These are phyloP conservation scores for Adela reaumurella DNA, from an alignment of 2,888 invertebrate genomes.

Conservation along the genomic window DNA sequence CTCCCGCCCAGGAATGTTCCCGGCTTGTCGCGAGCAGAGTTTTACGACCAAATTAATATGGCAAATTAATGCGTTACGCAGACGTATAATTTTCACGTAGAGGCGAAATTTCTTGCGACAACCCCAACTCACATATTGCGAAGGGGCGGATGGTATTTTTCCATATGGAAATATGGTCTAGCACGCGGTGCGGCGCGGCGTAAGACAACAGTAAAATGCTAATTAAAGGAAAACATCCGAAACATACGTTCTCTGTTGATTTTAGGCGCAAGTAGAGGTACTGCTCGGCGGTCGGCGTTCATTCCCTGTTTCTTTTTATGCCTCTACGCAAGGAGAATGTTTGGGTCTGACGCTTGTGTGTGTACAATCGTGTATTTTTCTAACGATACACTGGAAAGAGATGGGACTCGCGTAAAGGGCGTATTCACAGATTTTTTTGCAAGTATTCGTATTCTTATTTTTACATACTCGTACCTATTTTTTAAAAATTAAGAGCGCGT, in stretches of 20 bases:
- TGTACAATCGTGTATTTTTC: too few relatives aligned
- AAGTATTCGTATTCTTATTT: too few relatives aligned
- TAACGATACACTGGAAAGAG: too few relatives aligned
- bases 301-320: neutral
- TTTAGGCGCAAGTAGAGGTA: constrained; percentile 20
- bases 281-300: neutral
- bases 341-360: too few relatives aligned
- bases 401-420: too few relatives aligned
- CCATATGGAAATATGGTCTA: constrained; percentile 54
- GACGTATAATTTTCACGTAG: constrained; percentile 51
- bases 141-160: constrained; percentile 30
- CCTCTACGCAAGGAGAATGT: too few relatives aligned
- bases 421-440: too few relatives aligned
- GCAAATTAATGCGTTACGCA: constrained; percentile 54
- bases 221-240: constrained; percentile 51
- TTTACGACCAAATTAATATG: constrained; percentile 59
- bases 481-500: too few relatives aligned
- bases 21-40: constrained; percentile 52
- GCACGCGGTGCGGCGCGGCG: constrained; percentile 38
- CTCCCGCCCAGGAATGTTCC: neutral
- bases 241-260: constrained; percentile 38
- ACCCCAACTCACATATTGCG: constrained; percentile 14
- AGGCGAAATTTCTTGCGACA: constrained; percentile 44
- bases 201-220: constrained; percentile 54
- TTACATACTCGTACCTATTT: too few relatives aligned